phyloP scores from a whole-genome alignment of 2,113 vertebrate species.

The Protobothrops mucrosquamatus region DNA sequence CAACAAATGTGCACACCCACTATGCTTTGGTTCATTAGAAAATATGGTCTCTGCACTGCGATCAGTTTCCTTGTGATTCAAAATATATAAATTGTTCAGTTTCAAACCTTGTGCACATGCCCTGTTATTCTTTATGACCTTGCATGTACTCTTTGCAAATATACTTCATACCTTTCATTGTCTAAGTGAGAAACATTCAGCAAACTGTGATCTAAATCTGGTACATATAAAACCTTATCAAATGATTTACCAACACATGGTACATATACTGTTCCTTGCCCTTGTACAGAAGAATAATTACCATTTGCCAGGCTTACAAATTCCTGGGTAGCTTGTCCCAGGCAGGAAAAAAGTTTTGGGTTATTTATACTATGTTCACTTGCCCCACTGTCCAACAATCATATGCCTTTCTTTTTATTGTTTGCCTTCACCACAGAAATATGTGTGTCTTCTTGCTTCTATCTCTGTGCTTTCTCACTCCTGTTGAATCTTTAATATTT shows the following conservation, averaged over 20 bases:
- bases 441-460: too few relatives aligned
- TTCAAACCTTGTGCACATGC: too few relatives aligned
- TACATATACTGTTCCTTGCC: neutral
- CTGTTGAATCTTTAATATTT: too few relatives aligned
- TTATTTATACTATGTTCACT: neutral
- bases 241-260: too few relatives aligned
- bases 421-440: neutral
- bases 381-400: neutral
- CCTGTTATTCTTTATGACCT: too few relatives aligned
- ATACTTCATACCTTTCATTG: too few relatives aligned
- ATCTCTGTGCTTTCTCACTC: too few relatives aligned
- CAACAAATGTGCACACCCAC: neutral
- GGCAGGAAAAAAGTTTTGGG: neutral
- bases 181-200: too few relatives aligned
- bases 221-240: too few relatives aligned
- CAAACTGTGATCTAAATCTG: too few relatives aligned
- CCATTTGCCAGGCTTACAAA: neutral
- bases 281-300: neutral
- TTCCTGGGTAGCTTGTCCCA: neutral
- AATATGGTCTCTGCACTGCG: neutral
- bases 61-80: neutral
- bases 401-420: neutral
- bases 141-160: too few relatives aligned
- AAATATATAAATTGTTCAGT: neutral
- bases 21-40: neutral